Percentiles rank a stretch among this genome's conserved stretches.
These are phyloP conservation scores for Caretta caretta DNA, from an alignment of 2,113 vertebrate species.

Conservation along the genomic window DNA sequence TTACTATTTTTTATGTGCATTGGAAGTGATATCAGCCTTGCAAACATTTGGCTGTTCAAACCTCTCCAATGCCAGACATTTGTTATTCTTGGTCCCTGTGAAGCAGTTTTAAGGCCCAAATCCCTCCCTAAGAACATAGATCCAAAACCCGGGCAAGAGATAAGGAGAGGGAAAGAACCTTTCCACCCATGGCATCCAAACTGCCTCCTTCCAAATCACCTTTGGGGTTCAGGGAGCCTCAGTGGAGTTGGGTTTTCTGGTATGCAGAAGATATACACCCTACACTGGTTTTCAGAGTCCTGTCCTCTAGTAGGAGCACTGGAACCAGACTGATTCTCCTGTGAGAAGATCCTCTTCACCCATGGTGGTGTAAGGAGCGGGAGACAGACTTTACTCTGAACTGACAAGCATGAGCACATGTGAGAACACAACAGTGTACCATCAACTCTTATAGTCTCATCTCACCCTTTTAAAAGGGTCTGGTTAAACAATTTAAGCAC, in stretches of 20 bases:
- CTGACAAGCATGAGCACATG: background rate
- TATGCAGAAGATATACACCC: background rate
- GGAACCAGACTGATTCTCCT: rapidly evolving
- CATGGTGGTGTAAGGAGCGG: background rate
- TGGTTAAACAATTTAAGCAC: rapidly evolving
- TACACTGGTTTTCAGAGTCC: rapidly evolving
- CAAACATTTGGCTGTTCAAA: background rate
- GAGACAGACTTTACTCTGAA: background rate
- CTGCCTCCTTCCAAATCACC: rapidly evolving
- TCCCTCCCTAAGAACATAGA: background rate
- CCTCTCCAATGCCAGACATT: rapidly evolving
- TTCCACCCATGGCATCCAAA: rapidly evolving
- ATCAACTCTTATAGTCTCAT: background rate
- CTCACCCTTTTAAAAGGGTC: background rate
- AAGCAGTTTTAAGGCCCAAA: background rate
- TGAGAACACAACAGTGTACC: background rate
- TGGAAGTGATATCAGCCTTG: rapidly evolving
- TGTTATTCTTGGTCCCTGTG: background rate
- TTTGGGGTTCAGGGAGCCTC: rapidly evolving
- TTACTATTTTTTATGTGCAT: rapidly evolving
- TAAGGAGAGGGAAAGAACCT: background rate
- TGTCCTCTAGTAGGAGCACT: background rate
- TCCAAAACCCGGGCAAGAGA: background rate
- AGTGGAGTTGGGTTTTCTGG: rapidly evolving
- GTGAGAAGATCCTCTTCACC: background rate